Percentiles rank a stretch among this genome's conserved stretches.
Evolutionary conservation across 2,888 invertebrate genomes (phyloP).

Genomic region (Ennomos erosarius): DNA sequence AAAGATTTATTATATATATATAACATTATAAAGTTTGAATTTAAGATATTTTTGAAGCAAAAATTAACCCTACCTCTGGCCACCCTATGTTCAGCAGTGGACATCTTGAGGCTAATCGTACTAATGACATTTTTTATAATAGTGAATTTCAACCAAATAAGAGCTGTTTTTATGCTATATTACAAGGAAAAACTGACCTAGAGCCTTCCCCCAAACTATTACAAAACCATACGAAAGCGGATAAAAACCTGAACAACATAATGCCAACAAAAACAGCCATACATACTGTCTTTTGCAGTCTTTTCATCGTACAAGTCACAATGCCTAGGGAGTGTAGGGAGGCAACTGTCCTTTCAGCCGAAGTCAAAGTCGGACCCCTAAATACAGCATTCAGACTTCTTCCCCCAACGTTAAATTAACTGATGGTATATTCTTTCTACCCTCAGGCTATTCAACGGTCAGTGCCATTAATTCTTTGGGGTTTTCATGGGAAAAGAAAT

Average conservation of each 20-base stretch:
- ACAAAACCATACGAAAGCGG: constrained; percentile 1
- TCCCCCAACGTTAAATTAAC: constrained; percentile 45
- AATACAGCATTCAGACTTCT: constrained; percentile 38
- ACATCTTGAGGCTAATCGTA: no score
- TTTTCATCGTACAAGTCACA: constrained; percentile 26
- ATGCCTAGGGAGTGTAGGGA: constrained; percentile 30
- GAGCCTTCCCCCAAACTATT: background rate
- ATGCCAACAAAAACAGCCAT: constrained; percentile 26
- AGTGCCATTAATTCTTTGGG: constrained; percentile 54
- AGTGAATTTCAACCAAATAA: background rate
- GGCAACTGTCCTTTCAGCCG: constrained; percentile 35
- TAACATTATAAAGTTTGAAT: no score
- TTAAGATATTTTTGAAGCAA: no score
- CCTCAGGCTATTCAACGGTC: constrained; percentile 54
- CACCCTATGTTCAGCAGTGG: no score
- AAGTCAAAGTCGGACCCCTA: constrained; percentile 42
- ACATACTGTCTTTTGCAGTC: constrained; percentile 28
- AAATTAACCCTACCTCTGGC: no score
- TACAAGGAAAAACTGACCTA: constrained; percentile 9
- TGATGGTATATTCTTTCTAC: constrained; percentile 40
- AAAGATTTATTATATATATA: no score
- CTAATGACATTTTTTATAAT: no score
- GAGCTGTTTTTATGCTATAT: background rate
- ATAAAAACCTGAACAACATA: constrained; percentile 13
- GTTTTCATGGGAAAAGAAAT: constrained; percentile 55